A percentile compares a stretch with the other conserved stretches of the same genome.
Evolutionary conservation across 2,113 vertebrate species (phyloP).

Genomic region (Pithys albifrons): DNA sequence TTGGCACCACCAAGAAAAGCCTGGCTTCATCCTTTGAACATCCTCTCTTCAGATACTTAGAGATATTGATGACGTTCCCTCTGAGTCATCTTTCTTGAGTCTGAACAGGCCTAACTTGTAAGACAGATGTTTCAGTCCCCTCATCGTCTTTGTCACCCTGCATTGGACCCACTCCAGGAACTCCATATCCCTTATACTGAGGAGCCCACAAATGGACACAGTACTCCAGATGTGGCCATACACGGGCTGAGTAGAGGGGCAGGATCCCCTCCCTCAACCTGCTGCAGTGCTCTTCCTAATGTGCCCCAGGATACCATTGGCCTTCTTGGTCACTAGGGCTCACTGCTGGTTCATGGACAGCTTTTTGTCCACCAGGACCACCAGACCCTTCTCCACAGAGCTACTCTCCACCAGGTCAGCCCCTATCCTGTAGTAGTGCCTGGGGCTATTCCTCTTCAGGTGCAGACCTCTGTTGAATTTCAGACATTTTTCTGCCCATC

Average conservation of each 20-base stretch:
- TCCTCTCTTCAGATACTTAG: not conserved
- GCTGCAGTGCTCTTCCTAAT: too few species aligned
- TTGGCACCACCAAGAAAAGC: not conserved
- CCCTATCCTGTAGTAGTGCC: not conserved
- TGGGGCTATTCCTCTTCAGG: too few species aligned
- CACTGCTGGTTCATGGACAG: too few species aligned
- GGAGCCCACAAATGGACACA: not conserved
- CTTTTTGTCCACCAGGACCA: not conserved
- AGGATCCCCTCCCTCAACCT: too few species aligned
- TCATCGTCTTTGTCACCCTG: not conserved
- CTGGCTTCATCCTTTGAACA: not conserved
- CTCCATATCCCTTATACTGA: not conserved
- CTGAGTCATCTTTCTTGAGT: not conserved
- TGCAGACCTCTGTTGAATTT: not conserved
- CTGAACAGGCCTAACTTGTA: not conserved
- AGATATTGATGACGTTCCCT: not conserved
- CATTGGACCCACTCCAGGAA: not conserved
- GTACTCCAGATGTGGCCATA: not conserved
- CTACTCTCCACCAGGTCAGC: not conserved
- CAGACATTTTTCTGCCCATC: not conserved
- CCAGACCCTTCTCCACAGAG: not conserved
- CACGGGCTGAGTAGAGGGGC: too few species aligned
- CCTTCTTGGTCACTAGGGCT: too few species aligned
- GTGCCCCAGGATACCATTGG: too few species aligned
- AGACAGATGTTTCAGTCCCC: not conserved